Percentiles rank a stretch among this genome's conserved stretches.
These are phyloP conservation scores for Engystomops pustulosus DNA, from an alignment of 2,113 vertebrate genomes.

Conservation along the genomic window DNA sequence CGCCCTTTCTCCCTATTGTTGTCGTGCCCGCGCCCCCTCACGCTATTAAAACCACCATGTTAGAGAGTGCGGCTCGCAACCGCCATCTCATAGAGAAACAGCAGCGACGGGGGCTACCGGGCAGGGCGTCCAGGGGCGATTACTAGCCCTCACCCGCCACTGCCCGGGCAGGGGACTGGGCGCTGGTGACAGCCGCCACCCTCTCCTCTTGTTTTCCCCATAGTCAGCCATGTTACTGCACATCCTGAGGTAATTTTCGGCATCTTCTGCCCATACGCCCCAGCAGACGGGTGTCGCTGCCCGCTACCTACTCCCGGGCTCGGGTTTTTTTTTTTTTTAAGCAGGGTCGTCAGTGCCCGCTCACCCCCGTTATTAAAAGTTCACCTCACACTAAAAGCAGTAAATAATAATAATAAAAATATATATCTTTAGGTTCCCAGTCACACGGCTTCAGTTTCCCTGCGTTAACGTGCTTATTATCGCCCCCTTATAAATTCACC, in stretches of 20 bases:
- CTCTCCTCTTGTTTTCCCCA: conserved; percentile 71
- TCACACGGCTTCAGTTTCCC: background rate
- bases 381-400: conserved; percentile 15
- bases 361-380: conserved; percentile 9
- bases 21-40: conserved; percentile 62
- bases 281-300: background rate
- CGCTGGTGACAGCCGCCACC: conserved; percentile 74
- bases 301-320: background rate
- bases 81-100: conserved; percentile 61
- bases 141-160: background rate
- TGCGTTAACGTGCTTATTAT: background rate
- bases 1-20: conserved; percentile 40
- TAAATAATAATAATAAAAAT: background rate
- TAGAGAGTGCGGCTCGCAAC: conserved; percentile 47
- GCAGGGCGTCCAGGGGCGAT: background rate
- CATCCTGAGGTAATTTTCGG: conserved; percentile 66
- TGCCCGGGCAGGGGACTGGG: too few species aligned
- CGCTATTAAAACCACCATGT: conserved; percentile 52
- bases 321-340: too few species aligned
- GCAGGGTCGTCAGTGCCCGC: background rate
- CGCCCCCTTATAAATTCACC: background rate
- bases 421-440: background rate
- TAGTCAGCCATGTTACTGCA: conserved; percentile 93
- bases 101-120: conserved; percentile 64
- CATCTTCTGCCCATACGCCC: conserved; percentile 59